Evolutionary conservation across 1,140 invertebrate genomes (phyloP), one percentile per base, ranked within the genome.

Genomic region (Muscidifurax raptorellus): DNA sequence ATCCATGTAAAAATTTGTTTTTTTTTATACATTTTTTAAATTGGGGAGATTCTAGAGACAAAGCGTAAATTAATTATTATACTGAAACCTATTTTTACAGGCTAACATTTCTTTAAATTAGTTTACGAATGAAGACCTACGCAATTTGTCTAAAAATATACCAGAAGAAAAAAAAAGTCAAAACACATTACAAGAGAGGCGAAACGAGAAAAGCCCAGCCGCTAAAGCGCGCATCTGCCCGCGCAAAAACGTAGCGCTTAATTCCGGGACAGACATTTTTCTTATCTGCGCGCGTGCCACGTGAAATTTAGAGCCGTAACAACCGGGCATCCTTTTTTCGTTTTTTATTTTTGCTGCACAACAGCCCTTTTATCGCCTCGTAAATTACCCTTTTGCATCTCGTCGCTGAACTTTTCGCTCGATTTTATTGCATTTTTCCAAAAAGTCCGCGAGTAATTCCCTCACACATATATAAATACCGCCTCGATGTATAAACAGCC

Each of bases 321-420:
- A 75, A 82, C 75, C 71, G 47, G 67, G n/a, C 6, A 59, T 22
- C 27, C 66, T 67, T 44, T 71, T 64, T 74, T 72, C 30, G 22
- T 67, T 44, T 71, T 72, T 74, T 72, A 15, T 74, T 1, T 86
- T 74, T 83, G 86, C 84, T 44, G 30, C 83, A 40, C 22, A 59
- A 59, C 52, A 59, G 22, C 52, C 52, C 47, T 84, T 84, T 80
- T 84, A 84, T 84, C 77, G 25, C 76, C 77, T 80, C 83, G 83
- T 80, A 84, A 84, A 84, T 84, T 69, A 44, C 77, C 27, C 69
- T 44, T 72, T 71, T 71, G 25, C 75, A 77, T 69, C 40, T 6
- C 52, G 64, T 40, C 40, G 22, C 15, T 30, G 15, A 71, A 15
- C 13, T 69, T 69, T 36, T 27, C 30, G 32, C 18, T 4, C 22